A percentile compares a stretch with the other conserved stretches of the same genome.
These are phyloP conservation scores for Lethrus apterus DNA, from an alignment of 1,140 invertebrate species.

Conservation along the genomic window DNA sequence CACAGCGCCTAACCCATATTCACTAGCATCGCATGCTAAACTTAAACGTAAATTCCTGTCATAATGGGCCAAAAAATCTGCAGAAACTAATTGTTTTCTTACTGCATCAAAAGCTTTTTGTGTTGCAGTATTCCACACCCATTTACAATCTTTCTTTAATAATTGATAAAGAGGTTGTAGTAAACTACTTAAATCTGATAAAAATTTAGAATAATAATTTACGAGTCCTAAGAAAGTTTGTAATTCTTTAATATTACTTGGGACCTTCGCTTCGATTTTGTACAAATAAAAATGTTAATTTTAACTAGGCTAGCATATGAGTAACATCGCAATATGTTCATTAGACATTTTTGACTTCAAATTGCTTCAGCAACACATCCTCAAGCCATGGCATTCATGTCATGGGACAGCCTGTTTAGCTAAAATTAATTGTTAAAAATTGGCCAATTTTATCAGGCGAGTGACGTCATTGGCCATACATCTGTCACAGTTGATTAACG, in stretches of 20 bases:
- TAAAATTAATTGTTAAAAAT: no score
- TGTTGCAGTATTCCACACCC: slow-evolving; percentile 1
- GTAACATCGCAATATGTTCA: no score
- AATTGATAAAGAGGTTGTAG: slow-evolving; percentile 5
- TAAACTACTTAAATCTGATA: slow-evolving; percentile 3
- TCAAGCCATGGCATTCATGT: no score
- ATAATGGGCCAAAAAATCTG: slow-evolving; percentile 5
- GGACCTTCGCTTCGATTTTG: no score
- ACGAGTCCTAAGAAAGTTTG: slow-evolving; percentile 3
- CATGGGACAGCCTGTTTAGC: no score
- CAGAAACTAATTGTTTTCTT: not conserved
- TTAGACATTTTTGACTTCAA: no score
- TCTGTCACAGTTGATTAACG: no score
- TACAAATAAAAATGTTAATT: no score
- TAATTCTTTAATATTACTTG: slow-evolving; percentile 7
- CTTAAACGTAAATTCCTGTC: slow-evolving; percentile 8
- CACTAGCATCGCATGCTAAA: slow-evolving; percentile 14
- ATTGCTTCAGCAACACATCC: no score
- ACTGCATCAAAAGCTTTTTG: slow-evolving; percentile 2
- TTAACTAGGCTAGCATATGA: no score
- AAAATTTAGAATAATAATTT: slow-evolving; percentile 11
- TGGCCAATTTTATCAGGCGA: no score
- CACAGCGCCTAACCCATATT: slow-evolving; percentile 12
- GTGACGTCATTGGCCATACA: no score
- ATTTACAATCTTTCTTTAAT: slow-evolving; percentile 6